Evolutionary conservation across 2,888 invertebrate species (phyloP), one percentile per base, ranked within the genome.

Genomic region (Dolichopus griseipennis): DNA sequence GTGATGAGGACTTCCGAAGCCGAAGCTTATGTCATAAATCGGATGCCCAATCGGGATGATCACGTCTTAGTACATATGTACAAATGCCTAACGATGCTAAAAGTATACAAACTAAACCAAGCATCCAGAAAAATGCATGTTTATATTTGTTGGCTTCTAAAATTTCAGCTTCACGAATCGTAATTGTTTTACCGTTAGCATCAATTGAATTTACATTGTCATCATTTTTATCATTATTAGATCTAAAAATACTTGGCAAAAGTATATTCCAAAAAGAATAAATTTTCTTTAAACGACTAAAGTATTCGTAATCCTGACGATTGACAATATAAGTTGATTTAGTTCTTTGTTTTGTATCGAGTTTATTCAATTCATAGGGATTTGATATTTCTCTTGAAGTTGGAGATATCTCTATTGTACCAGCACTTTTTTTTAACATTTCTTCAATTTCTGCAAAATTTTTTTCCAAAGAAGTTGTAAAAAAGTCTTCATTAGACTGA

Each of bases 51-150:
- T 73, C 73, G 2, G 77, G 72, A 10, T 77, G 69, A 69, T 79
- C 77, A 1, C 78, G 78, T 1, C 76, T 78, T 21, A 82, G 64
- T 21, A 82, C 71, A 66, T 81, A 81, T 1, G 81, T 77, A 69
- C 82, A 82, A 8, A 81, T 66, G 1, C 79, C 78, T 1, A 82
- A 72, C 2, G 81, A 75, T 0, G 76, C 75, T 20, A 82, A 70
- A 0, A 82, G 74, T 9, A 80, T 67, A 65, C 78, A 76, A 1
- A 81, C 79, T 1, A 82, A 71, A 0, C 74, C 73, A 2, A 82
- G 71, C 79, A 82, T 78, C 5, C 79, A 77, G 70, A 79, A 82
- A 69, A 82, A 82, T 0, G 81, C 82, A 67, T 81, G 80, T 5
- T 79, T 79, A 69, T 80, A 82, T 22, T 81, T 79, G 7, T 75